Percentiles rank a stretch among this genome's conserved stretches.
Evolutionary conservation across 2,113 vertebrate species (phyloP).

Genomic region (Dipodomys spectabilis): DNA sequence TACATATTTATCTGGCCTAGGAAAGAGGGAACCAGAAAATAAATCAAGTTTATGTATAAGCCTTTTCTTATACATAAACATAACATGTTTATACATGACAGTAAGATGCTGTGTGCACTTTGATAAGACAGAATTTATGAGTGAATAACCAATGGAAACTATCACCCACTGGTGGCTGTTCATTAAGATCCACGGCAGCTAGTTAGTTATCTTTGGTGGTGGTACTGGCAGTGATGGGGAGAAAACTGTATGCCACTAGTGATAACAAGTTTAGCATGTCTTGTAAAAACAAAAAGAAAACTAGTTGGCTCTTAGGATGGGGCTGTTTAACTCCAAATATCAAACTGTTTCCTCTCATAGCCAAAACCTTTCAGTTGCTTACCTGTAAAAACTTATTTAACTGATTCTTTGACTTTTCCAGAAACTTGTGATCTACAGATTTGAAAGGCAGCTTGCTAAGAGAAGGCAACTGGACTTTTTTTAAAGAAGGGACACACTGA

Average conservation of each 20-base stretch:
- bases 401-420: constrained; percentile 98
- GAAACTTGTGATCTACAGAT: constrained; percentile 98
- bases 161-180: neutral
- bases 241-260: no score
- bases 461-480: constrained; percentile 98
- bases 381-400: constrained; percentile 98
- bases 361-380: constrained; percentile 68
- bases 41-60: neutral
- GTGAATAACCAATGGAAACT: neutral
- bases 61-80: neutral
- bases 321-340: neutral
- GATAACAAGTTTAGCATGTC: no score
- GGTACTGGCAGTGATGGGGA: neutral
- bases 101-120: neutral
- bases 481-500: constrained; percentile 97
- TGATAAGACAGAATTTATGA: neutral
- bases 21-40: neutral
- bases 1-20: neutral
- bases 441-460: constrained; percentile 99
- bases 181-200: neutral
- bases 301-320: neutral
- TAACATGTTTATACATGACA: neutral
- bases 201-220: no score
- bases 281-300: neutral
- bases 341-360: neutral